Evolutionary conservation across 2,113 vertebrate genomes (phyloP).

Genomic region (rabbit (Oryctolagus cuniculus)): DNA sequence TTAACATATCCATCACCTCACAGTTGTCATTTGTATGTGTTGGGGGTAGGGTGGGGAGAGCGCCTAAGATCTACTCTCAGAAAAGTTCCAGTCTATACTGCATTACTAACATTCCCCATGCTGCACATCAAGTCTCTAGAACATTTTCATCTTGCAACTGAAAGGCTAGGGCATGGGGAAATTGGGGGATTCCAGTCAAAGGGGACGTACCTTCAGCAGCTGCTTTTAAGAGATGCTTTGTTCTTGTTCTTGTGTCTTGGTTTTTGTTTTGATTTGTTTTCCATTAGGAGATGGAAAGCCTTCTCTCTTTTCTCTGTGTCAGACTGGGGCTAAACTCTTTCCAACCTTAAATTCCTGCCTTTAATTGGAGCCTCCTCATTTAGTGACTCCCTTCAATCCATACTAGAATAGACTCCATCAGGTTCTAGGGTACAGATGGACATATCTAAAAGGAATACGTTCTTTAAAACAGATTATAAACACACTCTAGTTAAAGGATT

Average conservation of each 20-base stretch:
- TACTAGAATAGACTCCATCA: not conserved
- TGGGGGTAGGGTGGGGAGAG: not conserved
- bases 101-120: not conserved
- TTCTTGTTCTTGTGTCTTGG: not conserved
- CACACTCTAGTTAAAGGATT: not conserved
- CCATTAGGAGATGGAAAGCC: constrained; percentile 44
- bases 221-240: not conserved
- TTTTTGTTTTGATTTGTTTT: constrained; percentile 41
- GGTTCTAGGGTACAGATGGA: not conserved
- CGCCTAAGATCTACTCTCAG: not conserved
- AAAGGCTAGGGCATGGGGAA: not conserved
- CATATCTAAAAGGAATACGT: not conserved
- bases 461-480: not conserved
- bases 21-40: not conserved
- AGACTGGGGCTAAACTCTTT: constrained; percentile 3
- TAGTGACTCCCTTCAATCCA: not conserved
- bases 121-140: not conserved
- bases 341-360: not conserved
- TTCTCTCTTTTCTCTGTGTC: not conserved
- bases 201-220: not conserved
- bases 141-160: not conserved
- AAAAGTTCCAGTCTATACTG: not conserved
- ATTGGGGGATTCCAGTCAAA: not conserved
- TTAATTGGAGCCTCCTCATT: not conserved
- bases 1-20: not conserved